A percentile compares a stretch with the other conserved stretches of the same genome.
Conservation (phyloP, 2,113 vertebrate genomes). For the Garra rufa region DNA sequence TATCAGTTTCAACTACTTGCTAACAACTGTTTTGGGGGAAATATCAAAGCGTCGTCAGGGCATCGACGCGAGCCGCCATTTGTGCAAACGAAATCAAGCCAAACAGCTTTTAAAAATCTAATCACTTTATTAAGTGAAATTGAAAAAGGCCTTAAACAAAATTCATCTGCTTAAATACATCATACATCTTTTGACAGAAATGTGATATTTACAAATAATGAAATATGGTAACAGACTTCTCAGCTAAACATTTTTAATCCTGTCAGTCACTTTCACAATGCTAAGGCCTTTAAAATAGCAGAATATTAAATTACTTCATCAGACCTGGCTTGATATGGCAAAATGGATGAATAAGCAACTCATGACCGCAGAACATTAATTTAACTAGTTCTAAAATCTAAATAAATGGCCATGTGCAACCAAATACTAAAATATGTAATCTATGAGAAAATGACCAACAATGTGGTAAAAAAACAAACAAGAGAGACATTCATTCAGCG, state of each 20-base stretch:
- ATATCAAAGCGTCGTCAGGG: background rate
- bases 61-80: constrained; percentile 3
- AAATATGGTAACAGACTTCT: constrained; percentile 70
- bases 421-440: constrained; percentile 32
- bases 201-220: constrained; percentile 82
- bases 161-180: constrained; percentile 83
- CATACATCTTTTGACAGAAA: constrained; percentile 84
- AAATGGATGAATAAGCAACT: constrained; percentile 38
- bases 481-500: constrained; percentile 22
- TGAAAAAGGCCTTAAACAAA: constrained; percentile 77
- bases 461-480: constrained; percentile 22
- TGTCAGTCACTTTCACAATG: background rate
- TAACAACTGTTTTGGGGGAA: constrained; percentile 21
- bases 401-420: constrained; percentile 22
- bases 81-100: constrained; percentile 16
- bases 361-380: constrained; percentile 3
- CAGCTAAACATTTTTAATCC: constrained; percentile 48
- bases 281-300: constrained; percentile 19
- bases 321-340: constrained; percentile 16
- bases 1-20: constrained; percentile 23
- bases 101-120: constrained; percentile 64
- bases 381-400: constrained; percentile 30
- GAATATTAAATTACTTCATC: constrained; percentile 19
- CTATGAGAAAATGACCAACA: constrained; percentile 34
- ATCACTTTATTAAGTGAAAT: constrained; percentile 90